These are phyloP conservation scores for Chelonus formosanus DNA, from an alignment of 2,888 invertebrate genomes.

Conservation along the genomic window DNA sequence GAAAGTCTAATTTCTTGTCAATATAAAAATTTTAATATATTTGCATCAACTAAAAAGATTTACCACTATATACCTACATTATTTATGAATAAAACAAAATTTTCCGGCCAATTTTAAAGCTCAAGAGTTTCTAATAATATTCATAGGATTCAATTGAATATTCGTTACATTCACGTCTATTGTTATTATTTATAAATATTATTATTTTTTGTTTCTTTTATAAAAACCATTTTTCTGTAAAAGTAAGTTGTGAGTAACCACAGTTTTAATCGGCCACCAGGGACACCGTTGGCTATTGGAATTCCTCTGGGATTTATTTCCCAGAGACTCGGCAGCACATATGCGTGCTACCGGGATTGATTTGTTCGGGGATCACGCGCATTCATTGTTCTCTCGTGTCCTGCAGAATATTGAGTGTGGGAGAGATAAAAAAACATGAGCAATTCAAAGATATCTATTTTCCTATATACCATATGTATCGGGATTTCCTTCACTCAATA, in stretches of 20 bases:
- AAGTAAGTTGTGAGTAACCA: slow-evolving; percentile 24
- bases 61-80: not conserved
- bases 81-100: no score
- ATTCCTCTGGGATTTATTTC: slow-evolving; percentile 38
- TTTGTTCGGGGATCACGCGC: slow-evolving; percentile 29
- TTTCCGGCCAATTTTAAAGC: no score
- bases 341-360: slow-evolving; percentile 21
- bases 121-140: no score
- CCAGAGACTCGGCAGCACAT: slow-evolving; percentile 28
- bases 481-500: slow-evolving; percentile 1
- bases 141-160: no score
- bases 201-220: slow-evolving; percentile 7
- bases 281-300: slow-evolving; percentile 29
- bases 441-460: slow-evolving; percentile 10
- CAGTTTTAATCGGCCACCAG: slow-evolving; percentile 29
- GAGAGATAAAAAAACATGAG: slow-evolving; percentile 20
- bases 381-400: slow-evolving; percentile 29
- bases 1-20: slow-evolving; percentile 18
- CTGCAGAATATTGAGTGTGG: slow-evolving; percentile 21
- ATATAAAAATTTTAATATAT: slow-evolving; percentile 15
- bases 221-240: not conserved
- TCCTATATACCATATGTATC: slow-evolving; percentile 4
- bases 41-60: slow-evolving; percentile 13
- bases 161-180: not conserved
- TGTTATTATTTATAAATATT: not conserved